Evolutionary conservation across 2,888 invertebrate genomes (phyloP).

Genomic region (Smittia sp.): DNA sequence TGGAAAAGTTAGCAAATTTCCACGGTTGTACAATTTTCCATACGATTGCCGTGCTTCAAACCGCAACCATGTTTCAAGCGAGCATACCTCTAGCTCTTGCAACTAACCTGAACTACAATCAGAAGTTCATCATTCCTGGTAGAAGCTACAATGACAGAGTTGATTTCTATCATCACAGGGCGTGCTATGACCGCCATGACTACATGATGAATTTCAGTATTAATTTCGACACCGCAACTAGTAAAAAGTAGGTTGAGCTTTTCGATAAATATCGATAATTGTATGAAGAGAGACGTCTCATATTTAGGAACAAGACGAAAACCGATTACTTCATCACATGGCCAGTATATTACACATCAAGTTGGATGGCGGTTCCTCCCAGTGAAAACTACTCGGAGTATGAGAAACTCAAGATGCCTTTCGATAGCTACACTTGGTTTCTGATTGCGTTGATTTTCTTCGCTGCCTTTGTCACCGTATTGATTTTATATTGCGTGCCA

Average conservation of each 20-base stretch:
- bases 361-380: neutral
- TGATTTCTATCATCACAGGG: too few species aligned
- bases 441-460: neutral
- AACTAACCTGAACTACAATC: neutral
- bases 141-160: too few species aligned
- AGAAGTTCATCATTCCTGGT: too few species aligned
- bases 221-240: neutral
- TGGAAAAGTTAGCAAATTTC: neutral
- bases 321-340: too few species aligned
- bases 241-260: neutral
- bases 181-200: too few species aligned
- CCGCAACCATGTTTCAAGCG: neutral
- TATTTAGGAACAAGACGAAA: too few species aligned
- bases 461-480: neutral
- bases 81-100: neutral
- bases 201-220: too few species aligned
- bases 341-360: too few species aligned
- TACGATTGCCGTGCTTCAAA: too few species aligned
- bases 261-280: too few species aligned
- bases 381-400: neutral
- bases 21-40: neutral
- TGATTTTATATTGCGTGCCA: neutral
- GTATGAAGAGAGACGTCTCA: too few species aligned
- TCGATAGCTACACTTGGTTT: neutral
- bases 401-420: constrained; percentile 13